These are phyloP conservation scores for Campoplex capitator DNA, from an alignment of 2,888 invertebrate genomes.

Conservation along the genomic window DNA sequence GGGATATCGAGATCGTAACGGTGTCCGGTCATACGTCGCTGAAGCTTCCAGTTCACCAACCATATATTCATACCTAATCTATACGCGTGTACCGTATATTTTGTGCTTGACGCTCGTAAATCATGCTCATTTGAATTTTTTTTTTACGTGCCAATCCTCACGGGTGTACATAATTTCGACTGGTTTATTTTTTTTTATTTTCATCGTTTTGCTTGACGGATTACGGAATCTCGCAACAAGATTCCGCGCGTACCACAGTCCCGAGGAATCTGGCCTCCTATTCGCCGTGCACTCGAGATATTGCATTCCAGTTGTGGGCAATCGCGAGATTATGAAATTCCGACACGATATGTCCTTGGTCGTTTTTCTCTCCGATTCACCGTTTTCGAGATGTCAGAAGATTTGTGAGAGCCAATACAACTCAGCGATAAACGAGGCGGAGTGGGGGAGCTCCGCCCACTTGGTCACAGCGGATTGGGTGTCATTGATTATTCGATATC, in stretches of 20 bases:
- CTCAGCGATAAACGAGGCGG: not conserved
- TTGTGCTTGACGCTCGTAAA: conserved; percentile 47
- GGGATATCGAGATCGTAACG: conserved; percentile 67
- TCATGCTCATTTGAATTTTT: conserved; percentile 23
- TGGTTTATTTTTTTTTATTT: not conserved
- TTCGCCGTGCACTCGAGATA: not conserved
- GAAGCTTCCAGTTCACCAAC: conserved; percentile 38
- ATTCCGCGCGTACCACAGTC: conserved; percentile 25
- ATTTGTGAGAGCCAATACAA: not conserved
- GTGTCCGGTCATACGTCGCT: conserved; percentile 67
- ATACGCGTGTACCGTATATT: conserved; percentile 26
- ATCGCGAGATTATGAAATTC: not conserved
- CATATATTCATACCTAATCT: conserved; percentile 25
- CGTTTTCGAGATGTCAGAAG: not conserved
- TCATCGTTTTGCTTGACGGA: conserved; percentile 14
- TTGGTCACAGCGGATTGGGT: not conserved
- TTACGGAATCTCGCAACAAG: not conserved
- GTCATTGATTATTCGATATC: not conserved
- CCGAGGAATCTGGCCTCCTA: not conserved
- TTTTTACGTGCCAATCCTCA: not conserved
- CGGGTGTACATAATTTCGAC: not conserved
- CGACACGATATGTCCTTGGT: not conserved
- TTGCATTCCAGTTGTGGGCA: not conserved
- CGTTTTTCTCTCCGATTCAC: conserved; percentile 15
- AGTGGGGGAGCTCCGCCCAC: conserved; percentile 2